Base-by-base conservation (phyloP, 2,797 vertebrate species). In the Fundulus diaphanus region DNA sequence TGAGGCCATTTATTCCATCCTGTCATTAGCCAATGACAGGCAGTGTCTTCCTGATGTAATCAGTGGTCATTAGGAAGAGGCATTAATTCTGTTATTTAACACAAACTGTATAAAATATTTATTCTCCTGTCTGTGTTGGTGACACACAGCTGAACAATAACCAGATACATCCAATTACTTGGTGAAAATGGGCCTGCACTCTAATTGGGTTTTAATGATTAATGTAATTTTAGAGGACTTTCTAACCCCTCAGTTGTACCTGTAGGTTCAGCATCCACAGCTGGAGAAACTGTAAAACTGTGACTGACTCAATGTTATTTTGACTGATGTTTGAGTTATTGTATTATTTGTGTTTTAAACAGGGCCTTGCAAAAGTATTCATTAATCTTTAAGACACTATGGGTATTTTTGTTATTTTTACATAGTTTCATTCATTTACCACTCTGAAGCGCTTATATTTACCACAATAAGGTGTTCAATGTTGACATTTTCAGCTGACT, bases 41-140 rank as follows among this genome's bases (percentile, higher is more conserved):
- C 87, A 87, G 76, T 77, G 84, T 89, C 88, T 90, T 91, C 85
- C 87, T 93, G 87, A 92, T 93, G 85, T 82, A 92, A 94, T 92
- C 90, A 92, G 29, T 78, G 89, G 82, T 89, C 87, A 91, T 92
- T 93, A 91, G 80, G 82, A 80, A 84, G 85, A 82, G 71, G 81
- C 87, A 88, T 91, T 92, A 76, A 92, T 93, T 92, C 84, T 84
- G 67, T 93, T 92, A 88, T 88, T 91, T 90, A 86, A 77, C 71
- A 29, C 86, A 90, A 88, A 87, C 86, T 85, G 73, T 74, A 84
- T 87, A 80, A 87, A 83, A 85, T 90, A 89, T 92, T 92, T 86
- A 84, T 88, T 49, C 72, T 86, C 46, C 51, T 77, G 82, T 81
- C 82, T 87, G 73, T 66, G 54, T 84, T 80, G 83, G 69, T 67